Evolutionary conservation across 2,888 invertebrate genomes (phyloP).

Genomic region (Zhuqinia jingwanae): DNA sequence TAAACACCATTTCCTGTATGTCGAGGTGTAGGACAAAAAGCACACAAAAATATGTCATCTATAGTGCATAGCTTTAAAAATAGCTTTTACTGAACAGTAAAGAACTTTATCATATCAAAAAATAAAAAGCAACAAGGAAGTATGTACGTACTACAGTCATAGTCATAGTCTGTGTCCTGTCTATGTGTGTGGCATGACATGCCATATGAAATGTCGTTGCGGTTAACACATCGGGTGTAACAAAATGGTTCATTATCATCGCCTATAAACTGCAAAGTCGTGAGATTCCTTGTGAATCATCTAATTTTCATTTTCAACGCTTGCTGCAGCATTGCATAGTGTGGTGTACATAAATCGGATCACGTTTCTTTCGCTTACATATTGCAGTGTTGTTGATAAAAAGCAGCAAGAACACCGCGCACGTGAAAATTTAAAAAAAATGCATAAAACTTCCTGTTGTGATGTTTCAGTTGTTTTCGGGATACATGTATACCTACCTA

Average conservation of each 20-base stretch:
- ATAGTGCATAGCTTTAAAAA: no score
- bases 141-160: no score
- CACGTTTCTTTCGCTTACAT: slow-evolving; percentile 13
- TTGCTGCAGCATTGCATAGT: no score
- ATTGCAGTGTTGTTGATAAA: no score
- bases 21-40: slow-evolving; percentile 11
- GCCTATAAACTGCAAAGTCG: background rate
- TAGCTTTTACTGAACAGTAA: no score
- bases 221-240: slow-evolving; percentile 8
- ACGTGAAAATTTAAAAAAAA: no score
- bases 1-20: slow-evolving; percentile 18
- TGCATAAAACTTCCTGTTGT: no score
- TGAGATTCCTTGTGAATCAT: slow-evolving; percentile 32
- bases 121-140: slow-evolving; percentile 19
- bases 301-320: slow-evolving; percentile 37
- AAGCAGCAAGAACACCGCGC: no score
- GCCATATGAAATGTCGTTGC: background rate
- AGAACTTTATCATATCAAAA: background rate
- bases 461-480: no score
- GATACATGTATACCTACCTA: no score
- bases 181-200: slow-evolving; percentile 17
- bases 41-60: background rate
- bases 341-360: no score
- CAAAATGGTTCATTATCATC: slow-evolving; percentile 28
- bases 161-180: no score